Base-by-base conservation (phyloP, 2,797 vertebrate species). In the Sebastes matsubarae region DNA sequence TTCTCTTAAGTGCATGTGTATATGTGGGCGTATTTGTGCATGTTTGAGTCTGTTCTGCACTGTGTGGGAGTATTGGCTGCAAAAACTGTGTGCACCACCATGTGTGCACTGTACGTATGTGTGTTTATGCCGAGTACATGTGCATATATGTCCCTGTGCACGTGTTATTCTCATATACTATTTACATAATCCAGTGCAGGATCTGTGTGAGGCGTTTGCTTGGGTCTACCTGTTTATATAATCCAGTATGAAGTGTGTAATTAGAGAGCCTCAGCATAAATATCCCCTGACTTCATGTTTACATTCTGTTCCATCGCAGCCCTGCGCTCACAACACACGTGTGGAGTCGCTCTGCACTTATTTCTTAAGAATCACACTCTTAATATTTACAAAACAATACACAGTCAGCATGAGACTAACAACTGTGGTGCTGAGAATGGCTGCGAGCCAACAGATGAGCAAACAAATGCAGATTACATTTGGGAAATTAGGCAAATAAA, bases 401-500 rank as follows among this genome's bases (percentile, higher is more conserved):
- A 52, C 59, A 50, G 60, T 32, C 32, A 68, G 77, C 32, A 25
- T 36, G 29, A 78, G 59, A 54, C 54, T 22, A 42, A 63, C 75
- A 36, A 75, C 61, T 27, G 55, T 42, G 75, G 27, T 27, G 2
- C 57, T 32, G 76, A 63, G 29, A 22, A 50, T 29, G 76, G 30
- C 68, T 3, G 71, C 20, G 27, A 61, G 58, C 78, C 65, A 83
- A 64, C 50, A 82, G 68, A 80, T 64, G 55, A 73, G 60, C 38
- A 71, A 79, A 79, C 57, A 65, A 63, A 81, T 30, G n/a, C 74
- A 60, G 67, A 80, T 80, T 61, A 60, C 67, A 32, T 79, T 67
- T 79, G 67, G 80, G 73, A 78, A 82, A 76, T 71, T 75, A 77
- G 54, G 59, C 70, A 71, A 77, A 88, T 78, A 75, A 63, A 84